Base-by-base conservation (phyloP, 30 jellyfish, hydroid and myxozoan species). In the Turritopsis dohrnii region DNA sequence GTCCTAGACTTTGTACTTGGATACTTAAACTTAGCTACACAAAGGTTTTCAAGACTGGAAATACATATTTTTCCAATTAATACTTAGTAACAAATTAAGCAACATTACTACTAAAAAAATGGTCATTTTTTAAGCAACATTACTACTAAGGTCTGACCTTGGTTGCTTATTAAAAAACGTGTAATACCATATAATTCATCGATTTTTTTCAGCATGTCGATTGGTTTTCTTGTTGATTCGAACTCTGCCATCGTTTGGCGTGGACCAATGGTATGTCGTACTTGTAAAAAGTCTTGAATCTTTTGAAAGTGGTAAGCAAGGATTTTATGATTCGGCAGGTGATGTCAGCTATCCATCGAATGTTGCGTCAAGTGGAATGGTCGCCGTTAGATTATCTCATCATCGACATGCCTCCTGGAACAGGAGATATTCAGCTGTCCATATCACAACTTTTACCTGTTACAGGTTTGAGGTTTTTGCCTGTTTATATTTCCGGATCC, bases 381-480 rank as follows among this genome's bases (percentile, higher is more conserved):
- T 92, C 90, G 8, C 96, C 97, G 19, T 73, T 89, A 28, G 99
- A 94, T 84, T 89, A 89, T 89, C 79, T 94, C 52, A 84, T 94
- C 54, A 84, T 94, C 52, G 99, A 94, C 80, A 94, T 94, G 99
- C 99, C 97, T 21, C 99, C 99, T 54, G 99, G 99, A 1, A 94
- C 99, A 0, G 99, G 99, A 1, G 99, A 94, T 73, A 89, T 95
- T 18, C 99, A 94, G 88, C 86, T 94, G 0, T 94, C 99, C 21
- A 90, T 94, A 21, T 88, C 99, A 7, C 99, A 94, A 85, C 95
- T 76, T 18, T 84, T 89, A 7, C 99, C 94, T 41, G 91, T 94
- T 21, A 22, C 95, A 71, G 99, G 99, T 94, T 21, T 41, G 60
- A 41, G 5, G 5, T 41, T 41, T 13, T 41, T 41, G 9, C 13